A percentile compares a stretch with the other conserved stretches of the same genome.
These are phyloP conservation scores for Alethe diademata DNA, from an alignment of 2,113 vertebrate species.

Conservation along the genomic window DNA sequence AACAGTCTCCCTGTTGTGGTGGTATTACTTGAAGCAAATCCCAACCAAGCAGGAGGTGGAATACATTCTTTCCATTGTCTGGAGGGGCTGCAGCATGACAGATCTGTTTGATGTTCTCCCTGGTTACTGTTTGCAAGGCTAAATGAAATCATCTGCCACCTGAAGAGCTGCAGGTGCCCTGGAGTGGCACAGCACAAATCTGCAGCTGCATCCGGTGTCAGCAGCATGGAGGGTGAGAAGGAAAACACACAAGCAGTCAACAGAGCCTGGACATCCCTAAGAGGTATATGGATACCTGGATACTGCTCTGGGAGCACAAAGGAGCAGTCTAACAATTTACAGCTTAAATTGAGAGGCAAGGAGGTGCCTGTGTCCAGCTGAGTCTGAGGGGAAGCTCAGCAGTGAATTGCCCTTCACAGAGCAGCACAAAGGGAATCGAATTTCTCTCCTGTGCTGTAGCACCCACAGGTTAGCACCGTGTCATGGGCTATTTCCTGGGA, in stretches of 20 bases:
- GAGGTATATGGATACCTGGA: accelerated
- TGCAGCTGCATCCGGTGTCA: background rate
- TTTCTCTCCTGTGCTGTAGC: background rate
- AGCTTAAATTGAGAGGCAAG: background rate
- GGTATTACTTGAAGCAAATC: background rate
- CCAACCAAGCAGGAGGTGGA: background rate
- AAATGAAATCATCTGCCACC: background rate
- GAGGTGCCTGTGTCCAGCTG: background rate
- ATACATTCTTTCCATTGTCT: background rate
- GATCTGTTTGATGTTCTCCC: background rate
- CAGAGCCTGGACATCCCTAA: background rate
- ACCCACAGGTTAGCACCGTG: background rate
- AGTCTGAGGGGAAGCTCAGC: background rate
- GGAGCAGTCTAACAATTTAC: background rate
- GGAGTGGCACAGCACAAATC: background rate
- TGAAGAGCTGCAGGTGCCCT: constrained; percentile 10
- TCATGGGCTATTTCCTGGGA: background rate
- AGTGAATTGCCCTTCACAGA: background rate
- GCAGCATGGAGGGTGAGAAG: background rate
- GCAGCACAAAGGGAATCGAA: background rate
- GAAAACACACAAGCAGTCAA: background rate
- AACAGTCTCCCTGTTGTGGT: background rate
- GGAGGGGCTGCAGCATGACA: background rate
- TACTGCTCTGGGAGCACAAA: background rate
- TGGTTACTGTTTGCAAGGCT: background rate